Conservation (phyloP, 1,140 invertebrate genomes). For the Patella vulgata region DNA sequence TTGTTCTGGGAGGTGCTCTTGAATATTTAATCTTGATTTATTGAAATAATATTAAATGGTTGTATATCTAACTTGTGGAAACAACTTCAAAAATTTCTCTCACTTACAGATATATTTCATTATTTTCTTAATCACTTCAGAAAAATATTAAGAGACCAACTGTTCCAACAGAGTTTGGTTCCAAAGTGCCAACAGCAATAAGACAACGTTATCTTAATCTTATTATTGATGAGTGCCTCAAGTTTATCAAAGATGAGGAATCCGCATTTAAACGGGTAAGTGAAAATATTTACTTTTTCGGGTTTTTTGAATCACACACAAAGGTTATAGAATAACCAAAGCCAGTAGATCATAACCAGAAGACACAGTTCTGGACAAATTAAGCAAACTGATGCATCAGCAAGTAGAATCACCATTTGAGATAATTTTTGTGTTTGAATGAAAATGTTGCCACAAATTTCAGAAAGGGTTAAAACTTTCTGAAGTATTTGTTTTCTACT, state of each 20-base stretch:
- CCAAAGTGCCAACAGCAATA: conserved; percentile 85
- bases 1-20: no score
- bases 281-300: no score
- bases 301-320: no score
- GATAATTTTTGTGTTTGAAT: background rate
- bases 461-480: background rate
- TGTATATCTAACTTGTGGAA: no score
- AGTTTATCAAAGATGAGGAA: conserved; percentile 73
- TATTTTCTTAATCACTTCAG: no score
- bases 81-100: no score
- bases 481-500: background rate
- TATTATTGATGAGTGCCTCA: conserved; percentile 86
- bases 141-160: conserved; percentile 66
- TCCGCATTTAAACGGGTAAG: conserved; percentile 78
- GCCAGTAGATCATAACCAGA: no score
- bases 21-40: no score
- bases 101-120: no score
- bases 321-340: no score
- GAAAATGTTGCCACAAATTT: background rate
- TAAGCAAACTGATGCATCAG: background rate
- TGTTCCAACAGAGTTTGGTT: conserved; percentile 75
- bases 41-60: no score
- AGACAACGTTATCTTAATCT: conserved; percentile 85
- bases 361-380: no score
- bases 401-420: background rate